Conservation (phyloP, 2,888 invertebrate genomes). For the Thereva unica region DNA sequence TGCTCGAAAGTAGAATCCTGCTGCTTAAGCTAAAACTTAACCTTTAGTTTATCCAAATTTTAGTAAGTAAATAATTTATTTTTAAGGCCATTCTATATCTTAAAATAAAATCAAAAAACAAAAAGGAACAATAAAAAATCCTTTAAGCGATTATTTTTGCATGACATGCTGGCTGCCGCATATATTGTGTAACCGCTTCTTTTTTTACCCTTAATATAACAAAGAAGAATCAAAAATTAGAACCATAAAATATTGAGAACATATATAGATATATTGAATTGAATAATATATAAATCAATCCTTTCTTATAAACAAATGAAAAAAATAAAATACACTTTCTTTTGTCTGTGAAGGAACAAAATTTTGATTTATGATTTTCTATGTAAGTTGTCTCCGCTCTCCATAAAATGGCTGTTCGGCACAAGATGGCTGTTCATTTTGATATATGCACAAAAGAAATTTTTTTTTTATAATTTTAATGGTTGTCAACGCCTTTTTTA, state of each 20-base stretch:
- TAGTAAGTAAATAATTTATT: slow-evolving; percentile 8
- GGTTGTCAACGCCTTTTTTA: neutral
- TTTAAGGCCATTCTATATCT: slow-evolving; percentile 6
- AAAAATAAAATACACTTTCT: too few relatives aligned
- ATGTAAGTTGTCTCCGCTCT: too few relatives aligned
- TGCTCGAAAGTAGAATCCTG: slow-evolving; percentile 11
- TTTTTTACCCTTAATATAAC: slow-evolving; percentile 10
- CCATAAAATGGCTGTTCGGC: too few relatives aligned
- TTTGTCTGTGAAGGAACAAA: too few relatives aligned
- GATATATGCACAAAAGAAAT: neutral
- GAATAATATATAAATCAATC: neutral
- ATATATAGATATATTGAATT: slow-evolving; percentile 34
- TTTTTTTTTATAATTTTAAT: neutral
- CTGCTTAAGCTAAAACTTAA: slow-evolving; percentile 2
- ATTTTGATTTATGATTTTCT: too few relatives aligned
- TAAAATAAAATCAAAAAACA: slow-evolving; percentile 8
- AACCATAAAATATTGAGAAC: slow-evolving; percentile 5
- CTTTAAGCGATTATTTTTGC: slow-evolving; percentile 47
- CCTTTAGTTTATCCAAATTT: slow-evolving; percentile 7
- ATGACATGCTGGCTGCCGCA: slow-evolving; percentile 57
- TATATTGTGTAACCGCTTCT: slow-evolving; percentile 44
- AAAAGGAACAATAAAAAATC: slow-evolving; percentile 15
- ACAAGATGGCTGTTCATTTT: too few relatives aligned
- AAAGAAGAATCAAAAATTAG: slow-evolving; percentile 4
- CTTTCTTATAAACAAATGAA: too few relatives aligned